Base-by-base conservation (phyloP, 2,888 invertebrate species). In the Rhimphoctona megacephalus region DNA sequence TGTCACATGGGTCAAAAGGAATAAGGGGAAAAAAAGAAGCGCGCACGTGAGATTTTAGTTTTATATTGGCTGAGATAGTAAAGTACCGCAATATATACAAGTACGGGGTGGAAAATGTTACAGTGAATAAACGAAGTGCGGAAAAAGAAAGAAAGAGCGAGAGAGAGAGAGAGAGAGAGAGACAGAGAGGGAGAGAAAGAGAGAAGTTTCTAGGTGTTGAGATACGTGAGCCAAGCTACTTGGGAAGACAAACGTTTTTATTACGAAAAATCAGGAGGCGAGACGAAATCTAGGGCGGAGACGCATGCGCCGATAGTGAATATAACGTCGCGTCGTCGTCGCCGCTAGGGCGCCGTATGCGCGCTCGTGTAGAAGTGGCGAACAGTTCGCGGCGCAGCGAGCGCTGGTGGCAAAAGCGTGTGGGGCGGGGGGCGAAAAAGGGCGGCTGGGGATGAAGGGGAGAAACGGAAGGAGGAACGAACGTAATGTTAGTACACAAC, bases 181-280 rank as follows among this genome's bases (percentile, higher is more conserved):
- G n/a, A n/a, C 9, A 43, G 43, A 43, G 17, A 49, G 25, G 9
- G 22, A 69, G 39, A 69, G 22, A 69, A 6, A 72, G 19, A 30
- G 61, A 46, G 61, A 61, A 61, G 73, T 57, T 43, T 52, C 69
- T 69, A 52, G 80, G 79, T 81, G 83, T 83, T 78, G 85, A 91
- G 91, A 90, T 90, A 91, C 89, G 91, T 89, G 91, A 90, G 90
- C 89, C 86, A 86, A 89, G 90, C 89, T 87, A 91, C 91, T 92
- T 89, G 90, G 89, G 90, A 91, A 92, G 92, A 93, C 92, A 93
- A 93, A 93, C 92, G 93, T 92, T 93, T 93, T 93, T 92, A 93
- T 93, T 92, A 91, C 90, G 91, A 92, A 92, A 93, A 93, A 93
- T 93, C 92, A 92, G 92, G 90, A 92, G 90, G 90, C 92, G 91